Evolutionary conservation across 2,888 invertebrate species (phyloP).

Genomic region (Synanthedon vespiformis): DNA sequence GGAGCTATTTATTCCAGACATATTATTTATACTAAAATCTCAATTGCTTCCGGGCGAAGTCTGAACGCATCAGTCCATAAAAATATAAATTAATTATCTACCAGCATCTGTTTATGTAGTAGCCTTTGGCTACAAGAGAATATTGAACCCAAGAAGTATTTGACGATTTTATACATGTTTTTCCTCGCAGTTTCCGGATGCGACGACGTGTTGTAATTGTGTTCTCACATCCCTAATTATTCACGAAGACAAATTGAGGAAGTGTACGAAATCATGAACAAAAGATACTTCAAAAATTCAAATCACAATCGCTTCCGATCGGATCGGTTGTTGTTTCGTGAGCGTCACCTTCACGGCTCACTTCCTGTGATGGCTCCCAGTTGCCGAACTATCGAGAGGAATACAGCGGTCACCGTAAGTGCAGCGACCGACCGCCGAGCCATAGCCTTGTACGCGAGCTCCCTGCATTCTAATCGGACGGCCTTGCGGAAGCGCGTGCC

Average conservation of each 20-base stretch:
- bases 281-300: conserved; percentile 51
- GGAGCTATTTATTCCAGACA: no score
- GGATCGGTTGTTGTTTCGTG: conserved; percentile 35
- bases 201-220: conserved; percentile 1
- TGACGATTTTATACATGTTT: no score
- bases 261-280: conserved; percentile 33
- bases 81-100: no score
- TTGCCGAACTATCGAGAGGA: conserved; percentile 48
- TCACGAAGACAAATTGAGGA: conserved; percentile 35
- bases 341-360: conserved; percentile 53
- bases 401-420: conserved; percentile 42
- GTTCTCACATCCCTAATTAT: conserved; percentile 19
- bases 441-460: conserved; percentile 65
- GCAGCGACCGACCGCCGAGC: conserved; percentile 60
- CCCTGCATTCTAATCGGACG: conserved; percentile 66
- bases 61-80: no score
- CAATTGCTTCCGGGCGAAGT: no score
- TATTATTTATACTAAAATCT: no score
- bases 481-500: conserved; percentile 68
- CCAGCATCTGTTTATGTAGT: no score
- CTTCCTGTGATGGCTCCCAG: conserved; percentile 56
- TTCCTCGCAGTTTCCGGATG: no score
- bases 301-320: conserved; percentile 62
- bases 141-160: no score
- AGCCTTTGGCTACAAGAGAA: no score